Conservation (phyloP, 2,888 invertebrate genomes). For the Caenorhabditis doughertyi region DNA sequence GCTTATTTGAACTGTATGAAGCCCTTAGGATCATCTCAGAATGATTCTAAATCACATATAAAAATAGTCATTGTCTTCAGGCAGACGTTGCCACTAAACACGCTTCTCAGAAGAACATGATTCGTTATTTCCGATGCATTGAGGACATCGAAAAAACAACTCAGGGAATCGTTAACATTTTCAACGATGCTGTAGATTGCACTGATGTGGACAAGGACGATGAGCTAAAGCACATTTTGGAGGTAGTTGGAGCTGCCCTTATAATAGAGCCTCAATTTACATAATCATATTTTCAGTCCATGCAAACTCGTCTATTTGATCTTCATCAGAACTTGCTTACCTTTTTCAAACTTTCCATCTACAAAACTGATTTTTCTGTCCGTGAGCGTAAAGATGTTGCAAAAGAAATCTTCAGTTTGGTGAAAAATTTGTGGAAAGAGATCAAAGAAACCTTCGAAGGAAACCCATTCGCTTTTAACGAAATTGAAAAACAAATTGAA, state of each 20-base stretch:
- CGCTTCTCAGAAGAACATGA: slow-evolving; percentile 1
- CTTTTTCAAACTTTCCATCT: slow-evolving; percentile 17
- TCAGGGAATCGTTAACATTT: slow-evolving; percentile 17
- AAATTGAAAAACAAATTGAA: slow-evolving; percentile 10
- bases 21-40: too few relatives aligned
- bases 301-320: slow-evolving; percentile 20
- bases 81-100: not conserved
- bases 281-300: slow-evolving; percentile 1
- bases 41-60: too few relatives aligned
- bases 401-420: not conserved
- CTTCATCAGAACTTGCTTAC: not conserved
- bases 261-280: too few relatives aligned
- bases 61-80: not conserved
- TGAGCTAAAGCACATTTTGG: slow-evolving; percentile 2
- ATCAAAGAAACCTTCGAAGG: slow-evolving; percentile 18
- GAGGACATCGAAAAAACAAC: slow-evolving; percentile 28
- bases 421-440: slow-evolving; percentile 10
- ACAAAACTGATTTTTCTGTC: slow-evolving; percentile 17
- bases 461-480: not conserved
- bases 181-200: slow-evolving; percentile 19
- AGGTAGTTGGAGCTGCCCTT: too few relatives aligned
- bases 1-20: too few relatives aligned
- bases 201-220: not conserved
- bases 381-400: slow-evolving; percentile 8
- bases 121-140: slow-evolving; percentile 19